Percentiles rank a stretch among this genome's conserved stretches.
These are phyloP conservation scores for Antitype chi DNA, from an alignment of 2,888 invertebrate species.

Conservation along the genomic window DNA sequence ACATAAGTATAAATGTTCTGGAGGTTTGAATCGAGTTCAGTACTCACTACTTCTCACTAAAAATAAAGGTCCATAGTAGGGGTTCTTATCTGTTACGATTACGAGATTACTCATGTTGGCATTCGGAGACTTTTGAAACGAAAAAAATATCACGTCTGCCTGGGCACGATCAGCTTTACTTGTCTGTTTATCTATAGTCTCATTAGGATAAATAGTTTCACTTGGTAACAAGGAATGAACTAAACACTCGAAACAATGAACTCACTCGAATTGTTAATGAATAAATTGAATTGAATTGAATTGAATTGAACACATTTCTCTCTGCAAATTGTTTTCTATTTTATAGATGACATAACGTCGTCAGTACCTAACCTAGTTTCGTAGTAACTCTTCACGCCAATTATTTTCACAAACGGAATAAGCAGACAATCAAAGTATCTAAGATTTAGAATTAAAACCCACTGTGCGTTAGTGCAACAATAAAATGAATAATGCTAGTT, in stretches of 20 bases:
- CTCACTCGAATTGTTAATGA: too few relatives aligned
- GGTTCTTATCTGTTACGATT: constrained; percentile 21
- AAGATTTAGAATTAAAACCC: neutral
- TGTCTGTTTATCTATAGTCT: neutral
- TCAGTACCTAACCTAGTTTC: constrained; percentile 27
- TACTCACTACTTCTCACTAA: neutral
- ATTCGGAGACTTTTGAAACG: neutral
- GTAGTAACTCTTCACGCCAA: neutral
- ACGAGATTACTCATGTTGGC: neutral
- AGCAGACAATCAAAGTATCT: neutral
- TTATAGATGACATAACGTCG: neutral
- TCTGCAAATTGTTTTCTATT: neutral
- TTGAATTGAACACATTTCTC: neutral
- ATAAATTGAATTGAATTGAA: too few relatives aligned
- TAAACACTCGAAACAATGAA: too few relatives aligned
- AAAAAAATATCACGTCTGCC: neutral
- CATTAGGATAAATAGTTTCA: neutral
- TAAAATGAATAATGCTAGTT: constrained; percentile 6
- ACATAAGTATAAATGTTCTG: neutral
- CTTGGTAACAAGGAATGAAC: neutral
- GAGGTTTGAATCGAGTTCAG: neutral
- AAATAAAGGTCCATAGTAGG: constrained; percentile 14
- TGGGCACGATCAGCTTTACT: neutral
- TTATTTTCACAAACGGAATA: constrained; percentile 4
- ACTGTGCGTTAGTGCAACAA: neutral